These are phyloP conservation scores for Eunapius fragilis DNA, from an alignment of 37 sponge, comb jelly and placozoan genomes.

Conservation along the genomic window DNA sequence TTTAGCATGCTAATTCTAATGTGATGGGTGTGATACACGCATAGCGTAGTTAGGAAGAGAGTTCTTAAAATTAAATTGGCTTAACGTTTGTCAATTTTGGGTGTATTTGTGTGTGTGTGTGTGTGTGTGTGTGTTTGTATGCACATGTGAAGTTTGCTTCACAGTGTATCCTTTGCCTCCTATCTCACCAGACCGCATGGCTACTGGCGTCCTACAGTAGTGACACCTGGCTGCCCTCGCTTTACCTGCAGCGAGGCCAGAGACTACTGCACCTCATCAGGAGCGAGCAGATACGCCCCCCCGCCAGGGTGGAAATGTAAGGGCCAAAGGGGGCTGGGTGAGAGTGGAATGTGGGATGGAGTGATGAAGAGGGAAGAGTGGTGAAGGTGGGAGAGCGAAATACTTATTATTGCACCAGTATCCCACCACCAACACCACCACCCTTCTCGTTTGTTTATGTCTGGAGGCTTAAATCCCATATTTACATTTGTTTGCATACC, in stretches of 20 bases:
- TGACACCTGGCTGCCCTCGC: conserved; percentile 75
- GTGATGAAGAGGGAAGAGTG: neutral
- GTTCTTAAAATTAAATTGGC: too few species aligned
- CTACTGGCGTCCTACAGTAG: conserved; percentile 71
- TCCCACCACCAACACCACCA: too few species aligned
- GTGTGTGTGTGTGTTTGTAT: conserved; percentile 6
- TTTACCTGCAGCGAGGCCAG: conserved; percentile 55
- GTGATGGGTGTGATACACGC: too few species aligned
- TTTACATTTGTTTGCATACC: too few species aligned
- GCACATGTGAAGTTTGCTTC: neutral
- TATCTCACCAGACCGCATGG: conserved; percentile 67
- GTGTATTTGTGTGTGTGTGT: conserved; percentile 5
- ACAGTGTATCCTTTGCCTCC: neutral
- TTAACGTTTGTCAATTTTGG: neutral
- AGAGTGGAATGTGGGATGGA: neutral
- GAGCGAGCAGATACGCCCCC: conserved; percentile 79
- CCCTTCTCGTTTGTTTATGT: too few species aligned
- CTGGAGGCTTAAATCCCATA: too few species aligned
- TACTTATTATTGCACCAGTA: too few species aligned
- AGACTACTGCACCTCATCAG: conserved; percentile 68
- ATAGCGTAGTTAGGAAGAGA: too few species aligned
- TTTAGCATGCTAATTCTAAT: too few species aligned
- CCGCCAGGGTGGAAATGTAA: conserved; percentile 17
- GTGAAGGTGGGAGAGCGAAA: neutral
- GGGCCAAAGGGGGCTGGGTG: neutral